These are phyloP conservation scores for Ammodytes dubius DNA, from an alignment of 2,113 vertebrate species.

Conservation along the genomic window DNA sequence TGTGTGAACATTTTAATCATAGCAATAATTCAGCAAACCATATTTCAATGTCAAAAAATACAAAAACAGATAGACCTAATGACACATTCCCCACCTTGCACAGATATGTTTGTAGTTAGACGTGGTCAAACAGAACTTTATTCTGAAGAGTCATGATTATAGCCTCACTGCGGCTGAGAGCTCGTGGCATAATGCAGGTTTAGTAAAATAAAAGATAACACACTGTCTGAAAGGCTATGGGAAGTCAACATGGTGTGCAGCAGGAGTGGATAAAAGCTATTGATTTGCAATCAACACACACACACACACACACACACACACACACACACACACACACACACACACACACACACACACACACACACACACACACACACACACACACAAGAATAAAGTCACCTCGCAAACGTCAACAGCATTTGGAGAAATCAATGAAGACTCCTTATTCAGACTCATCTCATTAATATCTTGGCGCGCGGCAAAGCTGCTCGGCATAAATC, in stretches of 20 bases:
- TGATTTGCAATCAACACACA: constrained; percentile 39
- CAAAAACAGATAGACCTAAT: background rate
- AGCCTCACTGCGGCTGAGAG: background rate
- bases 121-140: constrained; percentile 1
- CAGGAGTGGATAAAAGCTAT: constrained; percentile 38
- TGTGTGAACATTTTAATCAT: background rate
- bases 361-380: too few relatives aligned
- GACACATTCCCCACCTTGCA: background rate
- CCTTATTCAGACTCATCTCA: constrained; percentile 42
- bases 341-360: background rate
- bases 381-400: constrained; percentile 26
- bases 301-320: background rate
- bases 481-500: constrained; percentile 36
- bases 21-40: too few relatives aligned
- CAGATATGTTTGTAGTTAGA: background rate
- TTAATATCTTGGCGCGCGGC: constrained; percentile 25
- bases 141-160: background rate
- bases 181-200: background rate
- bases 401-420: constrained; percentile 45
- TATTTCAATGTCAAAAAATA: background rate
- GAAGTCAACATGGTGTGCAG: background rate
- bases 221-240: background rate
- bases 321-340: too few relatives aligned
- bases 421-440: constrained; percentile 46
- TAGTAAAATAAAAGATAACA: background rate